Conservation (phyloP, 2,797 vertebrate genomes). For the Trachops cirrhosus region DNA sequence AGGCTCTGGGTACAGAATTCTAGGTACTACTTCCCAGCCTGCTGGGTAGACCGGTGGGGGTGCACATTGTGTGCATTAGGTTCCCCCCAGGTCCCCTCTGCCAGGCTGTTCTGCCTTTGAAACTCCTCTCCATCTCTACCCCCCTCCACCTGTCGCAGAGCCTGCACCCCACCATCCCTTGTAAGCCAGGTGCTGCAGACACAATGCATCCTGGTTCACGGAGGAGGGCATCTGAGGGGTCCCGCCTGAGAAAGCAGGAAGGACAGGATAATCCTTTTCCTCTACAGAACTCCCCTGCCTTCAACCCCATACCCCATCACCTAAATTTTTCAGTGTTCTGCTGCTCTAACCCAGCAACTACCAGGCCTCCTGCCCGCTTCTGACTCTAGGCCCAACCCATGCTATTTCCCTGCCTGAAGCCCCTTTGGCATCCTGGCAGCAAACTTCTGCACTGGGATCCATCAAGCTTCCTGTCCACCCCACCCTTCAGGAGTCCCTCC, state of each 20-base stretch:
- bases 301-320: not conserved
- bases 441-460: not conserved
- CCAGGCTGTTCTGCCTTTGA: not conserved
- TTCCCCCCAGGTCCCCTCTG: not conserved
- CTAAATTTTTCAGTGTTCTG: not conserved
- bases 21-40: not conserved
- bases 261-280: not conserved
- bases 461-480: not conserved
- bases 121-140: not conserved
- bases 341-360: not conserved
- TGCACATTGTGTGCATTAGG: no score
- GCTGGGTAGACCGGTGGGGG: not conserved
- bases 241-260: not conserved
- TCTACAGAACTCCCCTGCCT: not conserved
- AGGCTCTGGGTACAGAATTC: not conserved
- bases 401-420: not conserved
- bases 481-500: not conserved
- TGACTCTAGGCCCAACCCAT: not conserved
- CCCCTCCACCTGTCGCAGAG: not conserved
- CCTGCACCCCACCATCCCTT: not conserved
- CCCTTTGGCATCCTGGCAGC: not conserved
- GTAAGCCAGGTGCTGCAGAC: not conserved
- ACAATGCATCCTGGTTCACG: not conserved
- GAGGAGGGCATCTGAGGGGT: no score
- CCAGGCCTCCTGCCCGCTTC: not conserved